Base-by-base conservation (phyloP, 2,113 vertebrate genomes). In the Clarias magur region DNA sequence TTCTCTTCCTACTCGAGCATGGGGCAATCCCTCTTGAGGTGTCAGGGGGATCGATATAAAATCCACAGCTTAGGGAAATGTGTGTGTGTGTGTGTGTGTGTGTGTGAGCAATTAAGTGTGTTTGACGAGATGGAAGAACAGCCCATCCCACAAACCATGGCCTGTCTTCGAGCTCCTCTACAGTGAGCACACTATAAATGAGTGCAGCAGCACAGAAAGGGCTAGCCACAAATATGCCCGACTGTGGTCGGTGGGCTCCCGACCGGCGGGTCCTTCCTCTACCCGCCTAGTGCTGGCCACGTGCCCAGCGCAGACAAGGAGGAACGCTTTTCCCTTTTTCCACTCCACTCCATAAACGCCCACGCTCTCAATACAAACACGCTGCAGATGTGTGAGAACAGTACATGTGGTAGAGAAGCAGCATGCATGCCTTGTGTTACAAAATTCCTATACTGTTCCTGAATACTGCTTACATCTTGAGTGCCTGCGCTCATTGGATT, bases 201-300 rank as follows among this genome's bases (percentile, higher is more conserved):
- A 92, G 91, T 90, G 89, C 89, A 92, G 90, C 78, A 13, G 93
- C 93, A 91, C 86, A 76, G 72, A 68, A 85, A 83, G 83, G 90
- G 91, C 81, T 56, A 90, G 94, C 95, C 95, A 94, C 95, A 96
- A 95, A 93, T 93, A 96, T 96, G 94, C 91, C 90, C 90, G 90
- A 91, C 93, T 94, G 93, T 84, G 94, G 94, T 94, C 91, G 91
- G 88, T 88, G 93, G 93, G 94, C 92, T 94, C 93, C 95, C 92
- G 92, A 93, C 93, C 94, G 92, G 91, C 93, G 92, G 92, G 92
- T 92, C 90, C 93, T 92, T 93, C 91, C 92, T 82, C 92, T 92
- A 92, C 92, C 83, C 89, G 87, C 87, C 92, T 86, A 83, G 82
- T 27, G 78, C 79, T 72, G 81, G 78, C 93, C 88, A 91, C 90